Evolutionary conservation across 2,797 vertebrate genomes (phyloP).

Genomic region (Rhinophrynus dorsalis): DNA sequence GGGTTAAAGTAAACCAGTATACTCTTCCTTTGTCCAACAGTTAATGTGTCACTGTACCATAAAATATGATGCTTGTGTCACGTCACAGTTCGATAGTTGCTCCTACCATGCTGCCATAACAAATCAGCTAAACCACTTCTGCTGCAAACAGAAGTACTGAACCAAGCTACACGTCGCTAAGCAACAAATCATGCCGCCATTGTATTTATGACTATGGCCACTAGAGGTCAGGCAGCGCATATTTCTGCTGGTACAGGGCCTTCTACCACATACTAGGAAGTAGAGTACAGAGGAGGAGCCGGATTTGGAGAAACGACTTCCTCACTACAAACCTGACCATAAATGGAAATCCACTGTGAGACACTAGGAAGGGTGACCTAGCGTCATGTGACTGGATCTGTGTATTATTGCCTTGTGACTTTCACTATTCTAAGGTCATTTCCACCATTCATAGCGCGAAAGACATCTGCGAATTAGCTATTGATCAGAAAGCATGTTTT

Average conservation of each 20-base stretch:
- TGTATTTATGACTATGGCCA: slow-evolving; percentile 11
- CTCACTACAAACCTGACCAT: slow-evolving; percentile 26
- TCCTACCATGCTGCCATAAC: no score
- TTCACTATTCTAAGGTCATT: slow-evolving; percentile 27
- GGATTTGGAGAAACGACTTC: not conserved
- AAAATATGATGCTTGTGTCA: no score
- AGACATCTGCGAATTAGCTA: not conserved
- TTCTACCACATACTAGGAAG: not conserved
- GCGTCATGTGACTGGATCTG: slow-evolving; percentile 9
- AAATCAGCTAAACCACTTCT: no score
- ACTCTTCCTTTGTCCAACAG: no score
- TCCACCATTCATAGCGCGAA: not conserved
- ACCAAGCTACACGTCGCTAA: no score
- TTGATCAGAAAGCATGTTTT: no score
- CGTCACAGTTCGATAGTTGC: no score
- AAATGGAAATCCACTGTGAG: slow-evolving; percentile 29
- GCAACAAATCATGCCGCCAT: no score
- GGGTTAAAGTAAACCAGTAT: no score
- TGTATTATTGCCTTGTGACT: slow-evolving; percentile 5
- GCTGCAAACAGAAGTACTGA: no score
- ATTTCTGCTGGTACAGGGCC: not conserved
- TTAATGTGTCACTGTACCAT: no score
- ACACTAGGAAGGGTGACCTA: slow-evolving; percentile 23
- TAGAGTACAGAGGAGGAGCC: slow-evolving; percentile 14
- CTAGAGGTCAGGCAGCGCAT: slow-evolving; percentile 40